Base-by-base conservation (phyloP, 2,888 invertebrate species). In the Euplexia lucipara region DNA sequence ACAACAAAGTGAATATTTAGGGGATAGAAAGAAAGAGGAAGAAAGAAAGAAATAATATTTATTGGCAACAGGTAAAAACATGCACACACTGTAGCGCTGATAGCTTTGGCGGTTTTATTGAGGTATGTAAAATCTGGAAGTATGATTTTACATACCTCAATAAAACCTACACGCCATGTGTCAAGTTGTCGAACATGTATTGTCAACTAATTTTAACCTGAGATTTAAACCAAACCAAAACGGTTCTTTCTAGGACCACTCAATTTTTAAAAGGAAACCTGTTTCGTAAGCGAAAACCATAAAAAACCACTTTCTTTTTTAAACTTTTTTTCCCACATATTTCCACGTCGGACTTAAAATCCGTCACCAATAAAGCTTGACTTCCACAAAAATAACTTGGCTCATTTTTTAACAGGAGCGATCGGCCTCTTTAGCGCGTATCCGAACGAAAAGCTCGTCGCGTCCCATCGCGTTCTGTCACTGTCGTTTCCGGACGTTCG, bases 401-500 rank as follows among this genome's bases (percentile, higher is more conserved):
- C 79, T 62, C 73, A 80, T 80, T 81, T 81, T 81, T 79, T 75
- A 75, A 16, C 71, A 26, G 56, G 54, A 72, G 59, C 75, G 69
- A 78, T 78, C 60, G 68, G 65, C 54, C 72, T 79, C 68, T 73
- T 81, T 81, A 81, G 73, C 77, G 70, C 67, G 70, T 77, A 66
- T 78, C 75, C 75, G 71, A 81, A 79, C 79, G 72, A 73, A 74
- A 83, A 76, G 79, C 79, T 75, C 82, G 84, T 80, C 83, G 83
- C 82, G 83, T 85, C 69, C 82, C 71, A 76, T 83, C 82, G 82
- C 84, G 82, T 77, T 89, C 79, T 66, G 86, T 90, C 90, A 90
- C 83, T 81, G 90, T 90, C 90, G 79, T 66, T 75, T 79, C 81
- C 70, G 80, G 77, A 83, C 82, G 83, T 81, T 68, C 78, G 71